Evolutionary conservation across 2,888 invertebrate genomes (phyloP).

Genomic region (Mythimna lalbum): DNA sequence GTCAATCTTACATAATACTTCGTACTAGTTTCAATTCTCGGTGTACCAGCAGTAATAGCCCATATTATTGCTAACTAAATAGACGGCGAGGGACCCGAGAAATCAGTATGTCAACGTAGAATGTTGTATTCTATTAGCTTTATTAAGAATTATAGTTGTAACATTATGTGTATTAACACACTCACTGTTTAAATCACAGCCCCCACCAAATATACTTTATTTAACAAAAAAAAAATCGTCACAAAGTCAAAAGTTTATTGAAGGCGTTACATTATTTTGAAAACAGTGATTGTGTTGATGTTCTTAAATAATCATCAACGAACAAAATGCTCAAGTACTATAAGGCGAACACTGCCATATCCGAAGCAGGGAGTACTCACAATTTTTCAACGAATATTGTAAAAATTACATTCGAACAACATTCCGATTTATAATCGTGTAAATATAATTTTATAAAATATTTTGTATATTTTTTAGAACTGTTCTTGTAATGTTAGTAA

Average conservation of each 20-base stretch:
- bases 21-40: conserved; percentile 85
- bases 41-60: conserved; percentile 65
- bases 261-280: conserved; percentile 60
- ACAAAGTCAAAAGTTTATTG: conserved; percentile 67
- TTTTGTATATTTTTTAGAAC: conserved; percentile 81
- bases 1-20: conserved; percentile 89
- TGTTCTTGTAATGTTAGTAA: conserved; percentile 75
- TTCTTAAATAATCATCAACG: conserved; percentile 81
- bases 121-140: conserved; percentile 87
- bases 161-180: conserved; percentile 88
- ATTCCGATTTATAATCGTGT: conserved; percentile 77
- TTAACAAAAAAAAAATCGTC: conserved; percentile 69
- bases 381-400: conserved; percentile 65
- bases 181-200: conserved; percentile 88
- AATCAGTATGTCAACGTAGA: conserved; percentile 69
- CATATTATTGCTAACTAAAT: conserved; percentile 53
- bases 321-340: conserved; percentile 89
- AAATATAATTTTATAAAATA: conserved; percentile 79
- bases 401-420: conserved; percentile 73
- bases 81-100: conserved; percentile 56
- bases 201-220: conserved; percentile 83
- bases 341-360: conserved; percentile 87
- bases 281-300: conserved; percentile 91
- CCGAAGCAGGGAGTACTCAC: conserved; percentile 74
- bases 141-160: conserved; percentile 78